These are phyloP conservation scores for Gari tellinella DNA, from an alignment of 2,888 invertebrate genomes.

Conservation along the genomic window DNA sequence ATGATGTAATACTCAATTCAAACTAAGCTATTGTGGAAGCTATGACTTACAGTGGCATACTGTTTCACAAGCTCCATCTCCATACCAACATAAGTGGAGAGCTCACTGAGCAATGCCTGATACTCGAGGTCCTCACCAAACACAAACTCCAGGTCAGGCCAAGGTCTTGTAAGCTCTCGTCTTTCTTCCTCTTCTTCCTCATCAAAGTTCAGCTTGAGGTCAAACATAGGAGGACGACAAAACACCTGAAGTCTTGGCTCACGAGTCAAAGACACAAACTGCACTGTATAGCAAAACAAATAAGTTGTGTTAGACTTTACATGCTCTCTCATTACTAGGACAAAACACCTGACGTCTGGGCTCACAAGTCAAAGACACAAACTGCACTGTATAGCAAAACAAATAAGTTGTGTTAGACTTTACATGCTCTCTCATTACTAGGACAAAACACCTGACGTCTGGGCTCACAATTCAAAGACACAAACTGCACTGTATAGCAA, in stretches of 20 bases:
- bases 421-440: too few relatives aligned
- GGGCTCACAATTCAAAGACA: too few relatives aligned
- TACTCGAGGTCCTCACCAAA: slow-evolving; percentile 81
- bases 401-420: too few relatives aligned
- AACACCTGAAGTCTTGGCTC: slow-evolving; percentile 80
- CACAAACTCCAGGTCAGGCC: slow-evolving; percentile 81
- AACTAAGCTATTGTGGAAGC: too few relatives aligned
- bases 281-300: slow-evolving; percentile 64
- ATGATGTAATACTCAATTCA: too few relatives aligned
- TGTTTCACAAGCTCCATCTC: slow-evolving; percentile 76
- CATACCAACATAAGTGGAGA: slow-evolving; percentile 75
- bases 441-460: too few relatives aligned
- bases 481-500: too few relatives aligned
- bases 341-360: too few relatives aligned
- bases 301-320: too few relatives aligned
- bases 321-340: too few relatives aligned
- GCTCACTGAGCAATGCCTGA: slow-evolving; percentile 72
- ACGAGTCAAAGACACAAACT: slow-evolving; percentile 78
- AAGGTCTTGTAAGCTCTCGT: slow-evolving; percentile 70
- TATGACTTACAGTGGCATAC: slow-evolving; percentile 73
- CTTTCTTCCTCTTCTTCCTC: slow-evolving; percentile 77
- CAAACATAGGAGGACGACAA: slow-evolving; percentile 79
- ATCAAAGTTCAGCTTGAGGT: slow-evolving; percentile 79
- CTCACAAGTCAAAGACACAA: too few relatives aligned
- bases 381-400: too few relatives aligned